Evolutionary conservation across 1,140 invertebrate species (phyloP).

Genomic region (Brachionus plicatilis): DNA sequence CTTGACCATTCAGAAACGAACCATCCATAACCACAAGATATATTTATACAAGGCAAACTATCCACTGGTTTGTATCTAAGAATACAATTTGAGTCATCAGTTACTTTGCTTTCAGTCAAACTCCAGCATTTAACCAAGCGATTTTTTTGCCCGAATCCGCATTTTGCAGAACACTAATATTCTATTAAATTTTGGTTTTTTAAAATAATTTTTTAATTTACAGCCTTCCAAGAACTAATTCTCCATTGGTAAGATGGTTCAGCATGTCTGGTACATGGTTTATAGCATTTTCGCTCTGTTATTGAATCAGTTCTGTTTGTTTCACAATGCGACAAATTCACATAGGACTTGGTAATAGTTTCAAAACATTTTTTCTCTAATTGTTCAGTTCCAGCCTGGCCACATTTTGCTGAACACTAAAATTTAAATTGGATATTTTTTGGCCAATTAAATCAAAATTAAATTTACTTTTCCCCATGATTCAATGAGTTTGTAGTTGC

Average conservation of each 20-base stretch:
- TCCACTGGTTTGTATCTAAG: neutral
- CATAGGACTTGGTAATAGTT: neutral
- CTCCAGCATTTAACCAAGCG: constrained; percentile 15
- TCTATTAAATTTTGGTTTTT: neutral
- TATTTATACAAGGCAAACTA: constrained; percentile 11
- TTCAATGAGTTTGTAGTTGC: neutral
- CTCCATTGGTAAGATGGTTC: neutral
- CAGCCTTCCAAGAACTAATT: neutral
- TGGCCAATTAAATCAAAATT: neutral
- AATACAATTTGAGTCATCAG: neutral
- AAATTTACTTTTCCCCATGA: constrained; percentile 4
- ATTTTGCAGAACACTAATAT: constrained; percentile 20
- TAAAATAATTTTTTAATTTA: neutral
- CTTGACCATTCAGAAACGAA: constrained; percentile 31
- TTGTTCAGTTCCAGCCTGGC: neutral
- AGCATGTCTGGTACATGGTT: neutral
- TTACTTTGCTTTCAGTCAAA: neutral
- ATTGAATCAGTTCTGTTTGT: neutral
- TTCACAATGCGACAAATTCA: neutral
- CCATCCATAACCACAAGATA: constrained; percentile 26
- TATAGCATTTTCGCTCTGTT: neutral
- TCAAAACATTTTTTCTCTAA: constrained; percentile 33
- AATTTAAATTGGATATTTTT: neutral
- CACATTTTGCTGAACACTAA: constrained; percentile 16
- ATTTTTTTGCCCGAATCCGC: constrained; percentile 1